These are phyloP conservation scores for Montifringilla adamsi DNA, from an alignment of 2,113 vertebrate species.

Conservation along the genomic window DNA sequence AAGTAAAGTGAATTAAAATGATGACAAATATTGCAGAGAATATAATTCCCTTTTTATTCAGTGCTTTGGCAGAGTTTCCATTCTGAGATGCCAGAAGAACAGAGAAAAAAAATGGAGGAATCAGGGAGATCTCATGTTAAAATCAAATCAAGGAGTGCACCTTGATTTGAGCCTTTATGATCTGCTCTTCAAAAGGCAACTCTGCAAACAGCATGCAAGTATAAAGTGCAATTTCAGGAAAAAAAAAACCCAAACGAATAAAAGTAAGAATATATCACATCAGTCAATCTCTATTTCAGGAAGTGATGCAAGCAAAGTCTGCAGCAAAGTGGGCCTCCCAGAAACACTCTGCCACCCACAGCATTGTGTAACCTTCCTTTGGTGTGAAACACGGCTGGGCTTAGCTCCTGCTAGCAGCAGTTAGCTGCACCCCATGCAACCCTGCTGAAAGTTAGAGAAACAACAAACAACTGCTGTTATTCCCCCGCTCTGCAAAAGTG, in stretches of 20 bases:
- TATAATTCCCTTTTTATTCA: neutral
- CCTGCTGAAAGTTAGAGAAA: neutral
- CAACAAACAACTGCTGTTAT: neutral
- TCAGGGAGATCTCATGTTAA: neutral
- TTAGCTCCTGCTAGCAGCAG: neutral
- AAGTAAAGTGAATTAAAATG: neutral
- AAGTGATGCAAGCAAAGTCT: constrained; percentile 12
- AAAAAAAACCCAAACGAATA: neutral
- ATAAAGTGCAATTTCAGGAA: neutral
- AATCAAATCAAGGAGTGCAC: neutral
- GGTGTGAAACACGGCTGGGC: neutral
- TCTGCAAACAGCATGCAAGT: neutral
- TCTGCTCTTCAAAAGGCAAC: neutral
- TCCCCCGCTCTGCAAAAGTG: neutral
- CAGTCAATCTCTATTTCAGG: constrained; percentile 32
- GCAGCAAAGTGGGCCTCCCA: neutral
- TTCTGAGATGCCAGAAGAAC: neutral
- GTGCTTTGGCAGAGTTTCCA: neutral
- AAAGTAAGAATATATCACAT: neutral
- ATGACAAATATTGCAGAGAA: neutral
- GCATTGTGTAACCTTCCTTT: constrained; percentile 25
- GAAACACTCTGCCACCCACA: constrained; percentile 33
- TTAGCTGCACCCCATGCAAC: neutral
- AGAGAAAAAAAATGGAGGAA: neutral
- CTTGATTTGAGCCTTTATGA: neutral